phyloP scores from a whole-genome alignment of 1,140 invertebrate genomes.

The Drosophila erecta region DNA sequence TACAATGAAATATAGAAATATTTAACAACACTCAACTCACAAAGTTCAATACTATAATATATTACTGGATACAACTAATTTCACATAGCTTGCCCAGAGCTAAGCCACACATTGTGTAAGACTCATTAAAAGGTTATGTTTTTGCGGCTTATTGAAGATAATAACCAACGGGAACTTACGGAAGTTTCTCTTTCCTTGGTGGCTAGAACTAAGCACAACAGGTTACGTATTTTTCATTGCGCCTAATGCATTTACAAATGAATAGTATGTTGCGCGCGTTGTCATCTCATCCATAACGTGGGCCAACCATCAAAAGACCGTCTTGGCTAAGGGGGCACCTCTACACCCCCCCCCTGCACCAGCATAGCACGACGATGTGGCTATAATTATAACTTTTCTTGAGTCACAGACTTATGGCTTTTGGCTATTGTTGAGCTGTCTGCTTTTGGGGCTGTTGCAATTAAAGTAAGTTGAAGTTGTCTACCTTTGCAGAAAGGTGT shows the following conservation, averaged over 20 bases:
- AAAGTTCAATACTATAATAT: too few relatives aligned
- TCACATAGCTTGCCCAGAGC: too few relatives aligned
- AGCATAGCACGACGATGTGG: constrained; percentile 30
- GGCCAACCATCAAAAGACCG: constrained; percentile 38
- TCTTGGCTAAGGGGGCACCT: constrained; percentile 17
- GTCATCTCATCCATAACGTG: constrained; percentile 69
- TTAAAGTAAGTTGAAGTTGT: constrained; percentile 82
- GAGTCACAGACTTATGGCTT: constrained; percentile 25
- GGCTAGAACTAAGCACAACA: neutral
- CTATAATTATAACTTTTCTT: constrained; percentile 75
- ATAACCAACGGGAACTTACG: constrained; percentile 2
- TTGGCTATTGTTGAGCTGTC: constrained; percentile 39
- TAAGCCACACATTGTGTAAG: constrained; percentile 4
- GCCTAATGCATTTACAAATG: constrained; percentile 15
- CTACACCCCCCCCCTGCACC: neutral
- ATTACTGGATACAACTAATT: too few relatives aligned
- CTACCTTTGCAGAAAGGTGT: constrained; percentile 74
- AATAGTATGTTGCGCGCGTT: constrained; percentile 46
- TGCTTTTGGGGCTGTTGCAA: constrained; percentile 68
- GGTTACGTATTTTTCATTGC: neutral
- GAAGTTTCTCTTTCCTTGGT: neutral
- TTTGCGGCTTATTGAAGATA: constrained; percentile 9
- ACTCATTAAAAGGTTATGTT: constrained; percentile 17
- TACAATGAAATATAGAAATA: too few relatives aligned
- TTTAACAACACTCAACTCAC: too few relatives aligned